A percentile compares a stretch with the other conserved stretches of the same genome.
These are phyloP conservation scores for Charanyca ferruginea DNA, from an alignment of 2,888 invertebrate genomes.

Conservation along the genomic window DNA sequence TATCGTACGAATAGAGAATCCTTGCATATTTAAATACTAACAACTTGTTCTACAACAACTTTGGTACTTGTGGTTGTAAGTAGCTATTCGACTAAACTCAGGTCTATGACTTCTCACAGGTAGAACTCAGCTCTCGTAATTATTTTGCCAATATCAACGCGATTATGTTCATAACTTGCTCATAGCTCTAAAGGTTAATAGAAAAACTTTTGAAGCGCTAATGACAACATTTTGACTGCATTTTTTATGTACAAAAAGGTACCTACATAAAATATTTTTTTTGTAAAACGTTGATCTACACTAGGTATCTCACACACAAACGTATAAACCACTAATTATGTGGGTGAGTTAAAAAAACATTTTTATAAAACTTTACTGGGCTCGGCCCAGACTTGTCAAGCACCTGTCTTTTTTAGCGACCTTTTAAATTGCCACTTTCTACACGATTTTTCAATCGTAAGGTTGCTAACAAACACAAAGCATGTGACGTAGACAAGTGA, in stretches of 20 bases:
- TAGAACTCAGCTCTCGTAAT: neutral
- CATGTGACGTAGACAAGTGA: neutral
- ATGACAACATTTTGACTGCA: neutral
- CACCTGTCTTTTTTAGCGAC: too few relatives aligned
- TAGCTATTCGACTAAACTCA: constrained; percentile 24
- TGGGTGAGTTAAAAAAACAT: too few relatives aligned
- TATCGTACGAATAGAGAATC: constrained; percentile 16
- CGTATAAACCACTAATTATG: too few relatives aligned
- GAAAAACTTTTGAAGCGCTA: neutral
- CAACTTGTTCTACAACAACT: constrained; percentile 20
- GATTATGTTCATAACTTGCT: neutral
- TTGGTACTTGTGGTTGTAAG: constrained; percentile 30
- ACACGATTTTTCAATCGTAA: too few relatives aligned
- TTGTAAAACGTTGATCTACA: too few relatives aligned
- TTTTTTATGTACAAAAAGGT: too few relatives aligned
- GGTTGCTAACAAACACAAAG: neutral
- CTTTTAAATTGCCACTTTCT: too few relatives aligned
- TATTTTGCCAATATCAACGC: constrained; percentile 4
- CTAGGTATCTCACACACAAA: too few relatives aligned
- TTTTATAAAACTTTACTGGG: too few relatives aligned
- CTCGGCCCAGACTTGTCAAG: too few relatives aligned
- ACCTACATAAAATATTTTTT: too few relatives aligned
- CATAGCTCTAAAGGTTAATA: neutral
- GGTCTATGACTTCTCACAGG: neutral
- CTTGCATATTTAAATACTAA: constrained; percentile 31